Evolutionary conservation across 1,140 invertebrate genomes (phyloP).

Genomic region (Scaptomyza graminum): DNA sequence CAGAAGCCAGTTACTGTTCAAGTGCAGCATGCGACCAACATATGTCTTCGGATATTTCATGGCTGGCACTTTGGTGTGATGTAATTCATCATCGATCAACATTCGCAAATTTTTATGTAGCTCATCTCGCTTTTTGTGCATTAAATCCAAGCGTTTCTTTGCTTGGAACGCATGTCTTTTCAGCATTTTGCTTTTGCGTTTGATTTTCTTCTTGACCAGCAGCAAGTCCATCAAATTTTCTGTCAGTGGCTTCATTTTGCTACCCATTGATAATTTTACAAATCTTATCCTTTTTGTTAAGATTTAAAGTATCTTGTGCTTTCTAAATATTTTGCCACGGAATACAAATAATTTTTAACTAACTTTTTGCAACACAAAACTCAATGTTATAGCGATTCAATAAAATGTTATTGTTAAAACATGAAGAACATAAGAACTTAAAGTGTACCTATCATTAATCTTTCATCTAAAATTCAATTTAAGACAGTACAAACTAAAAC

Average conservation of each 20-base stretch:
- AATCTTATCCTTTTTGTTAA: neutral
- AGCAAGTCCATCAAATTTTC: conserved; percentile 35
- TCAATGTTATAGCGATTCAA: neutral
- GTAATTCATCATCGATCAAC: conserved; percentile 7
- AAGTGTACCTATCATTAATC: too few relatives aligned
- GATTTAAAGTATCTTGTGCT: neutral
- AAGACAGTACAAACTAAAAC: too few relatives aligned
- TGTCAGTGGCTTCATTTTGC: conserved; percentile 29
- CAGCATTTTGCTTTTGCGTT: conserved; percentile 28
- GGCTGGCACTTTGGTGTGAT: neutral
- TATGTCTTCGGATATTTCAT: neutral
- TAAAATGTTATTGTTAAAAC: neutral
- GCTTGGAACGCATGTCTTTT: neutral
- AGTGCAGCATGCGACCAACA: neutral
- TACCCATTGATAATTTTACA: neutral
- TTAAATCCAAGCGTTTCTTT: neutral
- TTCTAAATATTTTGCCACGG: neutral
- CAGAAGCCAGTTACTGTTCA: conserved; percentile 26
- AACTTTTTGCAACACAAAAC: conserved; percentile 1
- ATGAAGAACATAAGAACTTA: too few relatives aligned
- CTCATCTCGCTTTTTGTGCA: conserved; percentile 25
- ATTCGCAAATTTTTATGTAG: conserved; percentile 13
- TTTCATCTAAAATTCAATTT: too few relatives aligned
- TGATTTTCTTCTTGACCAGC: conserved; percentile 37
- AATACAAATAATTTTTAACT: conserved; percentile 21